Conservation (phyloP, 2,888 invertebrate genomes). For the Cryptophagus acutangulus region DNA sequence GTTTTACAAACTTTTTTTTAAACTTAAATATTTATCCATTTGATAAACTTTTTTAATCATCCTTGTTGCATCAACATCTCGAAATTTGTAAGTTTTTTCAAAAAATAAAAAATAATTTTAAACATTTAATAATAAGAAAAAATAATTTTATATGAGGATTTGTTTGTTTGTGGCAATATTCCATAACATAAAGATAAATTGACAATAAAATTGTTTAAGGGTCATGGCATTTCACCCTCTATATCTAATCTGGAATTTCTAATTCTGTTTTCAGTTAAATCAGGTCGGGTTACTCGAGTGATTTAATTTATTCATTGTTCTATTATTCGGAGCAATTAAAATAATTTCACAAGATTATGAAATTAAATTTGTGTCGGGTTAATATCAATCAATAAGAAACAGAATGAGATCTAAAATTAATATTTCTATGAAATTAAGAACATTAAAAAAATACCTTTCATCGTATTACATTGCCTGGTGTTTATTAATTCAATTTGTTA, state of each 20-base stretch:
- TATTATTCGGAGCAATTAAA: constrained; percentile 1
- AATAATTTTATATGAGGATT: constrained; percentile 3
- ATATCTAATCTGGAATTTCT: constrained; percentile 7
- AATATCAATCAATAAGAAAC: background rate
- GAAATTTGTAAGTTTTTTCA: constrained; percentile 11
- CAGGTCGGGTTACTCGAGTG: constrained; percentile 5
- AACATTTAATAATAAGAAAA: constrained; percentile 2
- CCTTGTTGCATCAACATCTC: too few species aligned
- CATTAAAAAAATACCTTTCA: background rate
- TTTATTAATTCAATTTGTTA: constrained; percentile 11
- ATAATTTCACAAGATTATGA: too few species aligned
- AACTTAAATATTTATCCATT: too few species aligned
- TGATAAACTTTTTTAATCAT: too few species aligned
- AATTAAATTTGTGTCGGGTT: too few species aligned
- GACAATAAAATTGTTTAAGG: constrained; percentile 41
- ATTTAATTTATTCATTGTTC: too few species aligned
- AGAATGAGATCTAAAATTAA: background rate
- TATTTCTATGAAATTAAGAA: background rate
- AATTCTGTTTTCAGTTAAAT: constrained; percentile 1
- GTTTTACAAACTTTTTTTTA: too few species aligned
- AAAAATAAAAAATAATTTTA: constrained; percentile 10
- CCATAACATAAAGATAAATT: constrained; percentile 37
- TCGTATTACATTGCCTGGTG: background rate
- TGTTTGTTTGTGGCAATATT: constrained; percentile 2
- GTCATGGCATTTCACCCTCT: constrained; percentile 33